Base-by-base conservation (phyloP, 2,888 invertebrate genomes). In the Adelphocoris suturalis region DNA sequence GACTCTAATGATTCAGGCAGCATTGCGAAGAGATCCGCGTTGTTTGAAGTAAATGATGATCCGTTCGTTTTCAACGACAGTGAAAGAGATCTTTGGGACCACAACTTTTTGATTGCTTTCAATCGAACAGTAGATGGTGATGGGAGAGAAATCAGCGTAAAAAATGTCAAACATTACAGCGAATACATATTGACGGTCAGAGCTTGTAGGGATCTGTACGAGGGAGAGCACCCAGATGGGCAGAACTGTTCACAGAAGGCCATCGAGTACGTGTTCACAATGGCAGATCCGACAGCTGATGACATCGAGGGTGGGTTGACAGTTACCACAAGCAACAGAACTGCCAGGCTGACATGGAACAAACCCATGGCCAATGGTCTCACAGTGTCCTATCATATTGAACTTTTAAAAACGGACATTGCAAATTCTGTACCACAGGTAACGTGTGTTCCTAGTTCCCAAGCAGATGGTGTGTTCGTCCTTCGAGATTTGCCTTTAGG, bases 291-390 rank as follows among this genome's bases (percentile, higher is more conserved):
- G 0, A 91, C 91, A 0, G 94, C 94, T 0, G 95, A 95, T 92
- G 92, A 93, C 75, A 92, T 94, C 4, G 81, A 91, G 0, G 92
- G 92, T 27, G 90, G 93, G 0, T 90, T 88, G 2, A 92, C 92
- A 0, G 89, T 91, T 2, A 91, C 92, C 2, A 91, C 92, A 0
- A 92, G 93, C 61, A 92, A 93, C 86, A 92, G 93, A 0, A 93
- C 93, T 19, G 92, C 93, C 0, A 91, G 92, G n/a, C 91, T 95
- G 0, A 92, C 91, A 5, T 97, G 97, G 96, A 94, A 95, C 91
- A 96, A 96, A 0, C 91, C 92, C n/a, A 91, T 94, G 37, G 96
- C 96, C 0, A 97, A 97, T 92, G 95, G 96, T 0, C 92, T 95
- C 3, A 94, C 96, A 9, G 93, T 96, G 11, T 94, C 95, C 0